A percentile compares a stretch with the other conserved stretches of the same genome.
Evolutionary conservation across 2,113 vertebrate species (phyloP).

Genomic region (Pimephales promelas): DNA sequence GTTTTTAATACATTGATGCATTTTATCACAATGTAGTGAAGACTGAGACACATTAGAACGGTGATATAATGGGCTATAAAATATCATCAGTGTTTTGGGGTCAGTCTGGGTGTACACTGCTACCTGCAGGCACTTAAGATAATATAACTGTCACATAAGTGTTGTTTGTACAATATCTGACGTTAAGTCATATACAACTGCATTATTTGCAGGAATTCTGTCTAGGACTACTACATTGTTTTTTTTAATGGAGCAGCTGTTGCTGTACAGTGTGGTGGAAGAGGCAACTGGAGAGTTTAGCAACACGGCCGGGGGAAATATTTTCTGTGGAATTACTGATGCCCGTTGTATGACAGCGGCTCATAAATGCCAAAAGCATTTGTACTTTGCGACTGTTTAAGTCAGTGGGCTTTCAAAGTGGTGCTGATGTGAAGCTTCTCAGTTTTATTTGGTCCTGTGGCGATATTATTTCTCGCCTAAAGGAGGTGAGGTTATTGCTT

Average conservation of each 20-base stretch:
- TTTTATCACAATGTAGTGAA: slow-evolving; percentile 12
- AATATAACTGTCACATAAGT: slow-evolving; percentile 10
- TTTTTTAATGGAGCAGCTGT: slow-evolving; percentile 16
- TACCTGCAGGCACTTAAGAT: slow-evolving; percentile 23
- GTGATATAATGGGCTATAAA: slow-evolving; percentile 38
- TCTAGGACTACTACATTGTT: not conserved
- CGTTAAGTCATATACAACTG: not conserved
- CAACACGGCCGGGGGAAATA: slow-evolving; percentile 2
- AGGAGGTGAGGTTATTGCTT: slow-evolving; percentile 59
- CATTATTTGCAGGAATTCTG: not conserved
- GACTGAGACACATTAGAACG: slow-evolving; percentile 22
- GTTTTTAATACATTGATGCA: slow-evolving; percentile 22
- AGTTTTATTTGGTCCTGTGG: slow-evolving; percentile 44
- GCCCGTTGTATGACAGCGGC: slow-evolving; percentile 25
- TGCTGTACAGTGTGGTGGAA: not conserved
- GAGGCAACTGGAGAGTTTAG: not conserved
- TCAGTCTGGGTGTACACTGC: slow-evolving; percentile 11
- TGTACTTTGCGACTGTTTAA: slow-evolving; percentile 44
- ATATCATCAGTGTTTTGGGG: slow-evolving; percentile 1
- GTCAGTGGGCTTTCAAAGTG: slow-evolving; percentile 42
- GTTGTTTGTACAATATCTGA: not conserved
- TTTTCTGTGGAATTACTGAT: slow-evolving; percentile 5
- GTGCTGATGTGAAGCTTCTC: slow-evolving; percentile 18
- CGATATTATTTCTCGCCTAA: slow-evolving; percentile 55
- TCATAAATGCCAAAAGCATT: slow-evolving; percentile 48